A percentile compares a stretch with the other conserved stretches of the same genome.
These are phyloP conservation scores for Drosophila tristis DNA, from an alignment of 1,140 invertebrate genomes.

Conservation along the genomic window DNA sequence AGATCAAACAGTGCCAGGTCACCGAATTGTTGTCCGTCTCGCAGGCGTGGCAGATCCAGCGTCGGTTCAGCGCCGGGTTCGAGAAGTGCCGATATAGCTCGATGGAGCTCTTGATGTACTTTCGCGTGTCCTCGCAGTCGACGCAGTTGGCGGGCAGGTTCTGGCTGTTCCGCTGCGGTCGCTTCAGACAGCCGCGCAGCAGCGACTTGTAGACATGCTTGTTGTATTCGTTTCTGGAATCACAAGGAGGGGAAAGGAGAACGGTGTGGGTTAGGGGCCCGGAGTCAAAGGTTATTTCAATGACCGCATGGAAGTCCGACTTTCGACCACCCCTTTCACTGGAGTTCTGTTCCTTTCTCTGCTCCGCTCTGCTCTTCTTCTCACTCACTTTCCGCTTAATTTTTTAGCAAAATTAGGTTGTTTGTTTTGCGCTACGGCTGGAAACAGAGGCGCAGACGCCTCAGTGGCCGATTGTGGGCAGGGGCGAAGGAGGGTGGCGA, in stretches of 20 bases:
- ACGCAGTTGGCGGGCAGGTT: constrained; percentile 74
- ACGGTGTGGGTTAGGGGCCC: constrained; percentile 11
- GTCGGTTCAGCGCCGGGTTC: constrained; percentile 78
- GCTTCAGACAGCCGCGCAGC: constrained; percentile 76
- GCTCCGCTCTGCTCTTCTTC: constrained; percentile 7
- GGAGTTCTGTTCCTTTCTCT: not conserved
- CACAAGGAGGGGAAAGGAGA: constrained; percentile 23
- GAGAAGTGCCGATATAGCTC: constrained; percentile 81
- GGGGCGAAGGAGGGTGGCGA: too few relatives aligned
- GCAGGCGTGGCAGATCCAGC: constrained; percentile 79
- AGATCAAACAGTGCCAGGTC: constrained; percentile 83
- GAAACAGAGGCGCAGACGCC: too few relatives aligned
- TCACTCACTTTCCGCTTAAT: not conserved
- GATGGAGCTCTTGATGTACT: constrained; percentile 80
- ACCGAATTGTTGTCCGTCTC: constrained; percentile 81
- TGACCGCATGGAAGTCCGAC: constrained; percentile 8
- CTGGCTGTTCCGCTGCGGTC: constrained; percentile 77
- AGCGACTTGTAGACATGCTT: constrained; percentile 80
- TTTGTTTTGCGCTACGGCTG: constrained; percentile 1
- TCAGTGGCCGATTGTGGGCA: too few relatives aligned
- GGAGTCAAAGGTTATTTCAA: constrained; percentile 43
- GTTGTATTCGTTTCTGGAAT: constrained; percentile 50
- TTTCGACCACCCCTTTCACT: not conserved
- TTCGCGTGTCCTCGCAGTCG: constrained; percentile 81
- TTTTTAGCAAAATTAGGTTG: not conserved